Evolutionary conservation across 2,797 vertebrate genomes (phyloP).

Genomic region (Spea hammondii): DNA sequence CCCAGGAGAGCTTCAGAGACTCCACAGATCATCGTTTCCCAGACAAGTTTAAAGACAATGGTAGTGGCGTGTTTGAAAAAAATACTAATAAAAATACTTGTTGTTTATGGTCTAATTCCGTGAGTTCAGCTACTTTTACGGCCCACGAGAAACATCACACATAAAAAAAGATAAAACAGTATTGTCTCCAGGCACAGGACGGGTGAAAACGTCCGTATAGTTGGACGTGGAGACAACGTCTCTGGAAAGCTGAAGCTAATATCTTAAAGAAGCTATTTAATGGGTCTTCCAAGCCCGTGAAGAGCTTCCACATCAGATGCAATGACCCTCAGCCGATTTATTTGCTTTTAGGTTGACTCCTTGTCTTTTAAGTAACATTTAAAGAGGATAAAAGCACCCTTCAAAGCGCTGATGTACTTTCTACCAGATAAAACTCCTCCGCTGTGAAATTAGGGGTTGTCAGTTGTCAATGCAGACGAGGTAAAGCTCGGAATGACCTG

Average conservation of each 20-base stretch:
- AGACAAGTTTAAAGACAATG: constrained; percentile 4
- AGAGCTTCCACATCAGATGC: background rate
- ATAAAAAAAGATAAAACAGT: constrained; percentile 44
- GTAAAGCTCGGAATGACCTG: constrained; percentile 26
- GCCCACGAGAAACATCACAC: constrained; percentile 23
- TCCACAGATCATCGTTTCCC: background rate
- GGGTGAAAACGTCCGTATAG: constrained; percentile 22
- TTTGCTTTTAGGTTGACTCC: constrained; percentile 20
- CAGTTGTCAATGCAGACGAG: constrained; percentile 30
- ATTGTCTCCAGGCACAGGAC: constrained; percentile 31
- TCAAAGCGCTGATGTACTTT: constrained; percentile 37
- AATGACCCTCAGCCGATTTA: background rate
- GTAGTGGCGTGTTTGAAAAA: background rate
- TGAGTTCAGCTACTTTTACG: constrained; percentile 37
- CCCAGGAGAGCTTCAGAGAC: background rate
- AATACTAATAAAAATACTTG: background rate
- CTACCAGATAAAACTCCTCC: constrained; percentile 10
- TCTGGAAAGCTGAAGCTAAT: constrained; percentile 12
- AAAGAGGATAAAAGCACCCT: constrained; percentile 41
- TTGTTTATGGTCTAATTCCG: constrained; percentile 42
- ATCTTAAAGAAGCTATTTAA: constrained; percentile 42
- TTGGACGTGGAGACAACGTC: background rate
- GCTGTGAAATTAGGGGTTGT: constrained; percentile 31
- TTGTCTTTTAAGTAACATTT: constrained; percentile 39
- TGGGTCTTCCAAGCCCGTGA: background rate